phyloP scores from a whole-genome alignment of 2,888 invertebrate genomes.

The Globia sparganii region DNA sequence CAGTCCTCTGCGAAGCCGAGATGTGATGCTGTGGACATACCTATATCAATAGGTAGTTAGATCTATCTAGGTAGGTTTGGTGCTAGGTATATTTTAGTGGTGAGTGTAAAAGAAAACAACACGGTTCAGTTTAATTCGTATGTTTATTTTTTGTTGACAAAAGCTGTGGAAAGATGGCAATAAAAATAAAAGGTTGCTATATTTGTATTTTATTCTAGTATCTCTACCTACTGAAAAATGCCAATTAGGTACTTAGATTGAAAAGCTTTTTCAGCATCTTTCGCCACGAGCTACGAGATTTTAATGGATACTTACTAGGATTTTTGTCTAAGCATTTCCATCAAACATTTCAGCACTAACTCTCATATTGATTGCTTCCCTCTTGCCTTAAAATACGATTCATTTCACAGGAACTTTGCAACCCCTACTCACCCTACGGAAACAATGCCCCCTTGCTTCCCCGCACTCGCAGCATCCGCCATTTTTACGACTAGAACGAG shows the following conservation, averaged over 20 bases:
- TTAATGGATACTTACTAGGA: neutral
- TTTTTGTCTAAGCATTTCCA: neutral
- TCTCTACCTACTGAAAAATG: neutral
- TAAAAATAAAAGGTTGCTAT: neutral
- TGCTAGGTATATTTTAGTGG: conserved; percentile 11
- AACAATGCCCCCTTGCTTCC: conserved; percentile 73
- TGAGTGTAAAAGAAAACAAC: conserved; percentile 14
- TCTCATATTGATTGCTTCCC: conserved; percentile 77
- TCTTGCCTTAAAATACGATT: conserved; percentile 79
- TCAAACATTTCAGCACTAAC: conserved; percentile 60
- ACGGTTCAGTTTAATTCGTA: neutral
- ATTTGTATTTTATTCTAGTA: too few relatives aligned
- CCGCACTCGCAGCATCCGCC: conserved; percentile 85
- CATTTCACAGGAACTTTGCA: conserved; percentile 80
- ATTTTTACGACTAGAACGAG: conserved; percentile 78
- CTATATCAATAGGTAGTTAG: conserved; percentile 10
- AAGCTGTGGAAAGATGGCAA: neutral
- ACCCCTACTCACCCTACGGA: conserved; percentile 82
- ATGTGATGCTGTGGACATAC: conserved; percentile 33
- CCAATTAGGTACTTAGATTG: neutral
- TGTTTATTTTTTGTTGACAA: conserved; percentile 22
- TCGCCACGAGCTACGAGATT: neutral
- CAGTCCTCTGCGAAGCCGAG: conserved; percentile 51
- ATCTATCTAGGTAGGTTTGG: neutral
- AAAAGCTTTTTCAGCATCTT: neutral